phyloP scores from a whole-genome alignment of 1,140 invertebrate species.

The Hermetia illucens region DNA sequence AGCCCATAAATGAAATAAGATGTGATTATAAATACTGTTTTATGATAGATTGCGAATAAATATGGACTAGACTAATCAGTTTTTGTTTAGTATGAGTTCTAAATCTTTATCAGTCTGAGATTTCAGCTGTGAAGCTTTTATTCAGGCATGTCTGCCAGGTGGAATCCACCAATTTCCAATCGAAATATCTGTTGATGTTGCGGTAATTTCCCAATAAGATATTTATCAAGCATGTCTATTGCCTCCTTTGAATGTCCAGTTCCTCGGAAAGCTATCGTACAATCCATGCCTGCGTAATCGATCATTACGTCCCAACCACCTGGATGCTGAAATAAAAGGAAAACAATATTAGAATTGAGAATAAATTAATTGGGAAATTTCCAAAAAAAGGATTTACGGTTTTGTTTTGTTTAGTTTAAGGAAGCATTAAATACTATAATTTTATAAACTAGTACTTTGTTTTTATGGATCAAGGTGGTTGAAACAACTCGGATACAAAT shows the following conservation, averaged over 20 bases:
- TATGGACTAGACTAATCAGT: no score
- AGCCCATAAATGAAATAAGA: no score
- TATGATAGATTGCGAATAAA: no score
- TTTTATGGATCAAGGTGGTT: no score
- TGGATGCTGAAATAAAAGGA: constrained; percentile 51
- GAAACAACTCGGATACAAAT: no score
- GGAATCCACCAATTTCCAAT: constrained; percentile 10
- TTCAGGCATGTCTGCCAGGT: no score
- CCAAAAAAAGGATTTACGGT: not conserved
- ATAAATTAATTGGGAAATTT: not conserved
- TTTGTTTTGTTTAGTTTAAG: not conserved
- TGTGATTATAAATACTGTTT: no score
- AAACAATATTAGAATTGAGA: not conserved
- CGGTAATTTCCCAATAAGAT: constrained; percentile 58
- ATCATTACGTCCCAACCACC: constrained; percentile 72
- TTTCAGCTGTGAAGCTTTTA: no score
- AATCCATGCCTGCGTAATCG: constrained; percentile 77
- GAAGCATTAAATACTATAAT: not conserved
- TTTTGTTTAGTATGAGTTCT: no score
- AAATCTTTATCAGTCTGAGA: no score
- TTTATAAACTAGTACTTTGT: not conserved
- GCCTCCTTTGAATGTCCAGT: constrained; percentile 59
- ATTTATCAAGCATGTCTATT: constrained; percentile 42
- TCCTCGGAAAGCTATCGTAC: constrained; percentile 66
- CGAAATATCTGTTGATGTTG: constrained; percentile 54